Percentiles rank a stretch among this genome's conserved stretches.
These are phyloP conservation scores for Nannospalax galili DNA, from an alignment of 2,113 vertebrate species.

Conservation along the genomic window DNA sequence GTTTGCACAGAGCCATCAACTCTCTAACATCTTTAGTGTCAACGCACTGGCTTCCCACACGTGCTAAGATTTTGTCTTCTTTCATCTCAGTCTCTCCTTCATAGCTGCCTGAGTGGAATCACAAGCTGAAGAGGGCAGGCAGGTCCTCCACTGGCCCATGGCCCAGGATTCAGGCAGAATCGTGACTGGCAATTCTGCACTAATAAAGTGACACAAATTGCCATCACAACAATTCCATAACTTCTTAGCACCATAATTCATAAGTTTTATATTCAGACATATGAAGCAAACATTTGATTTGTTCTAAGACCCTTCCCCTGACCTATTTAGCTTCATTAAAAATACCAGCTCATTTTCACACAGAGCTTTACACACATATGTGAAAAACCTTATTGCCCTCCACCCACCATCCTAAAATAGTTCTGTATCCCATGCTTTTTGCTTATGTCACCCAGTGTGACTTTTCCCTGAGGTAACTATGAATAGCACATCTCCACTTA, in stretches of 20 bases:
- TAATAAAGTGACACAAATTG: neutral
- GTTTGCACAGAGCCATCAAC: neutral
- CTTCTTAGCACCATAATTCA: conserved; percentile 12
- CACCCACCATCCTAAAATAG: neutral
- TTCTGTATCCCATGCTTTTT: neutral
- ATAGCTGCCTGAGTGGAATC: neutral
- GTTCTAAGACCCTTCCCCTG: neutral
- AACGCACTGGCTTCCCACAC: neutral
- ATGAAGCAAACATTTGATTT: neutral
- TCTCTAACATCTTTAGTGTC: neutral
- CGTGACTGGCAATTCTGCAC: neutral
- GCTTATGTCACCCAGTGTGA: neutral
- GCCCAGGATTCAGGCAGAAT: neutral
- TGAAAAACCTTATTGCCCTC: neutral
- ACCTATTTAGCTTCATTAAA: neutral
- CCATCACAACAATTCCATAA: neutral
- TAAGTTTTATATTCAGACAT: neutral
- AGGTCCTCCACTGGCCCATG: neutral
- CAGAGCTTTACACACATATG: neutral
- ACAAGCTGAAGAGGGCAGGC: neutral
- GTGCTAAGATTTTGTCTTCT: neutral
- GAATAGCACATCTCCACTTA: neutral
- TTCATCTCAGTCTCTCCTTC: neutral
- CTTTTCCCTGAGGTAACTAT: neutral
- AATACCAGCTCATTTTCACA: neutral